Conservation (phyloP, 2,113 vertebrate genomes). For the Pseudorectes ferrugineus region DNA sequence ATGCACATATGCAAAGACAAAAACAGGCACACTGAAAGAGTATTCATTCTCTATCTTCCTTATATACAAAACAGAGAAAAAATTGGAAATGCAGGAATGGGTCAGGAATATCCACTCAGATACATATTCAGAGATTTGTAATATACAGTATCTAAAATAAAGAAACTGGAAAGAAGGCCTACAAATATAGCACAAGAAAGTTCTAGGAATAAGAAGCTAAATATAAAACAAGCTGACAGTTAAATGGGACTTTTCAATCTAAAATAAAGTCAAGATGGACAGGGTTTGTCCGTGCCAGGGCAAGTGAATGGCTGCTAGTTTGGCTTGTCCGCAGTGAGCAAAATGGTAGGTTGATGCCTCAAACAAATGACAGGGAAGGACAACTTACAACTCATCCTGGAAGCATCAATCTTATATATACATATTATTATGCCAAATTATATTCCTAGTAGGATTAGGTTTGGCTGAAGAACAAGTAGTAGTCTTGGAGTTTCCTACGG, state of each 20-base stretch:
- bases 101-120: background rate
- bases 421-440: slow-evolving; percentile 14
- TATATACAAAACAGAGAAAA: background rate
- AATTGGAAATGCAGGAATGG: background rate
- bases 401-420: slow-evolving; percentile 19
- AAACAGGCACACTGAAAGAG: background rate
- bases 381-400: slow-evolving; percentile 39
- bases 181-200: background rate
- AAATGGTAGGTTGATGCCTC: slow-evolving; percentile 19
- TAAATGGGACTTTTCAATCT: background rate
- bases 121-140: background rate
- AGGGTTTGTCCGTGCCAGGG: background rate
- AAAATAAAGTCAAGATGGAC: slow-evolving; percentile 8
- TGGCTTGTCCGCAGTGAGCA: background rate
- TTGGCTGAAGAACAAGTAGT: slow-evolving; percentile 32
- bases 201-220: slow-evolving; percentile 24
- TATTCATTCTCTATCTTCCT: background rate
- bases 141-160: background rate
- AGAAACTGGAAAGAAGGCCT: background rate
- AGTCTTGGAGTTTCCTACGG: background rate
- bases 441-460: slow-evolving; percentile 40
- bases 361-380: slow-evolving; percentile 25
- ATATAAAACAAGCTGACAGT: background rate
- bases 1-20: background rate
- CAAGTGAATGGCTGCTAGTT: background rate